Conservation (phyloP, 2,113 vertebrate species). For the Ailurus styani region DNA sequence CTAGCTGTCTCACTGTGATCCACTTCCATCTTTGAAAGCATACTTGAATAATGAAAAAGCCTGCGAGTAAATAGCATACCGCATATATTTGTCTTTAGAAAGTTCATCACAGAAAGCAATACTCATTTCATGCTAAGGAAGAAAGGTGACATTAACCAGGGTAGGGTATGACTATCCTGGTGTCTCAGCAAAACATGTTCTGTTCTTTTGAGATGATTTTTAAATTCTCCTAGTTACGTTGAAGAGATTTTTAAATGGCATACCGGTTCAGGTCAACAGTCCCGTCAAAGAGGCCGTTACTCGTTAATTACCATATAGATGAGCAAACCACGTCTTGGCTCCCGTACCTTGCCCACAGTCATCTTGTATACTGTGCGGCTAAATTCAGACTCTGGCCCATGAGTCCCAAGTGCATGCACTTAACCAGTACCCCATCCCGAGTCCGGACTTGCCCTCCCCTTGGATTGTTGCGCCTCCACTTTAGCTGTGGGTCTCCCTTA, state of each 20-base stretch:
- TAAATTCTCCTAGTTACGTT: not conserved
- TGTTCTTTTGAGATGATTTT: not conserved
- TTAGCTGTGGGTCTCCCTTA: not conserved
- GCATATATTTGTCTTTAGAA: not conserved
- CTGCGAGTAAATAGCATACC: not conserved
- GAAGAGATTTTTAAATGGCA: not conserved
- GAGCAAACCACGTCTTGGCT: not conserved
- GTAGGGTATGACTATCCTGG: not conserved
- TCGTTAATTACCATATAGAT: not conserved
- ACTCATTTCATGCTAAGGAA: not conserved
- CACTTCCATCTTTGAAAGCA: not conserved
- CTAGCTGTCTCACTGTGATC: not conserved
- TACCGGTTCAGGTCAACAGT: not conserved
- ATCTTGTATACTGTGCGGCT: not conserved
- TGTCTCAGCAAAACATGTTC: not conserved
- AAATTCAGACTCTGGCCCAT: not conserved
- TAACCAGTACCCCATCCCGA: rapidly evolving
- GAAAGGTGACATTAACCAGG: not conserved
- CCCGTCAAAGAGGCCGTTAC: not conserved
- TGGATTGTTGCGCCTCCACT: rapidly evolving
- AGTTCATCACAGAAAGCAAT: not conserved
- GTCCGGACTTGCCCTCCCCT: rapidly evolving
- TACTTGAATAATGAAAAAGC: not conserved
- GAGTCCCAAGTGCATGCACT: rapidly evolving
- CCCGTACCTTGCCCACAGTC: not conserved